phyloP scores from a whole-genome alignment of 2,113 vertebrate species.

The Coracopsis vasa region DNA sequence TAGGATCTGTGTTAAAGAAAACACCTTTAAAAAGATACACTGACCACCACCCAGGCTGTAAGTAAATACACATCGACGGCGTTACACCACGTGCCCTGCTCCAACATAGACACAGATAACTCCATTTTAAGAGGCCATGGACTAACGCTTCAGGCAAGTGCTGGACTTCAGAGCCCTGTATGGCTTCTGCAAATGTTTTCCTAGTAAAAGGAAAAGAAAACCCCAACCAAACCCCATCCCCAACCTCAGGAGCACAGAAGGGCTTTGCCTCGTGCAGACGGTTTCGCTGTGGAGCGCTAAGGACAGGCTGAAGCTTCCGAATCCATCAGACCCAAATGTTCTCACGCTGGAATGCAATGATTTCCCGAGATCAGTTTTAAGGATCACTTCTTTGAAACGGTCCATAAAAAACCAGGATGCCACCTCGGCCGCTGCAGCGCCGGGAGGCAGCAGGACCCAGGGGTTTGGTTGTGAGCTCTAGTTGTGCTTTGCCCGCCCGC shows the following conservation, averaged over 20 bases:
- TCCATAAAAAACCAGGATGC: background rate
- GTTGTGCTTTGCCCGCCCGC: conserved; percentile 96
- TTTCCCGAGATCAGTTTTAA: conserved; percentile 35
- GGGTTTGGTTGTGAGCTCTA: conserved; percentile 72
- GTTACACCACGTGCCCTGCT: background rate
- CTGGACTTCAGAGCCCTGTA: background rate
- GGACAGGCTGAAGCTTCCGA: background rate
- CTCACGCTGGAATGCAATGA: conserved; percentile 48
- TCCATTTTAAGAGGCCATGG: conserved; percentile 5
- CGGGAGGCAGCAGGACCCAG: background rate
- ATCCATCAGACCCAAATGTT: background rate
- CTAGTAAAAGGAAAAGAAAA: background rate
- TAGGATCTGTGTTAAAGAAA: background rate
- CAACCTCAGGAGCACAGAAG: background rate
- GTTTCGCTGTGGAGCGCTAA: background rate
- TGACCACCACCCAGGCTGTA: conserved; percentile 22
- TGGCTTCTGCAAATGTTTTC: conserved; percentile 5
- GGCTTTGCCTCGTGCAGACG: background rate
- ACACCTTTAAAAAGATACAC: background rate
- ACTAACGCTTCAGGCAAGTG: background rate
- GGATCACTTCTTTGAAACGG: conserved; percentile 44
- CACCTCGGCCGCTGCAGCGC: background rate
- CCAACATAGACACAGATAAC: background rate
- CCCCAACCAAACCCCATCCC: background rate
- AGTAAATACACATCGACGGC: background rate